Evolutionary conservation across 92 coral and sea anemone species (phyloP), one percentile per base, ranked within the genome.

Genomic region (Heteractis magnifica): DNA sequence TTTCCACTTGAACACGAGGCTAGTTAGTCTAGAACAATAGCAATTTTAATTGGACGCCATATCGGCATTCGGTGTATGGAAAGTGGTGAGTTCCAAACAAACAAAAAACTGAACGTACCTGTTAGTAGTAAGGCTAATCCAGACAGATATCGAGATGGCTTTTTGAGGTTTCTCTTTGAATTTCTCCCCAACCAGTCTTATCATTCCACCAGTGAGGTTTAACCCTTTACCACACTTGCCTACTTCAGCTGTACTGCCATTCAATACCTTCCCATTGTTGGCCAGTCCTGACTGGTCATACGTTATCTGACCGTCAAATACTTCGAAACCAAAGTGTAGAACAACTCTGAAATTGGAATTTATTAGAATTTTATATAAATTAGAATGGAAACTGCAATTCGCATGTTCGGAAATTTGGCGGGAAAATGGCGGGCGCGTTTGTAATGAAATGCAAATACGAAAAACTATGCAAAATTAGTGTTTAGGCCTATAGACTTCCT

Each of bases 201-300:
- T 92, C 83, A 90, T 90, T 41, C 98, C 98, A 50, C 79, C 51
- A 53, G 98, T 96, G 91, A 96, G 91, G 73, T 96, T 96, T 71
- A 94, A 86, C 26, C 93, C 95, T 49, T 90, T 91, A 10, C 98
- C 99, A 65, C 99, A 96, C 82, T 92, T 90, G 5, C 99, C 99
- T n/a, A 72, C 82, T 14, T 88, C 81, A 6, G 89, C 51, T 16
- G 77, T 83, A 51, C 92, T 90, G 7, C 93, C 86, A 48, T 95
- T 93, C 20, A 83, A 79, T 16, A 89, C 92, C 44, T 87, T 26
- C 26, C 99, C 99, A 83, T 96, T 94, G 79, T 95, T 95, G 6
- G 98, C 98, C 71, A 95, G 86, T 8, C 98, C 98, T 6, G 98
- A 95, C 78, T 93, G 98, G 86, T 95, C 98, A 71, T 91, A 88